A percentile compares a stretch with the other conserved stretches of the same genome.
phyloP scores from a whole-genome alignment of 2,888 invertebrate species.

The Fabriciana adippe region DNA sequence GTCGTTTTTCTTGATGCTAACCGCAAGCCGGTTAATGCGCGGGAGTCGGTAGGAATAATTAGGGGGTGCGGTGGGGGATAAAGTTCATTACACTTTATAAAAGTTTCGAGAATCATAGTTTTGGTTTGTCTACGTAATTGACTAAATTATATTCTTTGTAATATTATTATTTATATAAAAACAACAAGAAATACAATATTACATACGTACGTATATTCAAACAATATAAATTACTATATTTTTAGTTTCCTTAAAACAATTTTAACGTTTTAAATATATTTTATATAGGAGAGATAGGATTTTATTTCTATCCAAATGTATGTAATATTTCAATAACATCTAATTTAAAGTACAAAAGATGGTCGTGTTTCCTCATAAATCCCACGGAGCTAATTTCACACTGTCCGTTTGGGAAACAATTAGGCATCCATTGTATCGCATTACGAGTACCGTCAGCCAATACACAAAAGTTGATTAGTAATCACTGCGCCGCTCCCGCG shows the following conservation, averaged over 20 bases:
- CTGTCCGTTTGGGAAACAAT: constrained; percentile 57
- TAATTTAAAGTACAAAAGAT: neutral
- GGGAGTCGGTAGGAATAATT: constrained; percentile 58
- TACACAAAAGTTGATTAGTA: constrained; percentile 62
- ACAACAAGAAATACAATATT: too few relatives aligned
- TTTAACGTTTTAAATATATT: too few relatives aligned
- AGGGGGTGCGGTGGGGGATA: constrained; percentile 51
- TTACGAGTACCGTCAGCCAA: constrained; percentile 47
- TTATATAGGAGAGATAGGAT: too few relatives aligned
- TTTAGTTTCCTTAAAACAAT: too few relatives aligned
- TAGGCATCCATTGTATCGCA: constrained; percentile 55
- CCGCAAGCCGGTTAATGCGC: constrained; percentile 44
- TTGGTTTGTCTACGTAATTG: constrained; percentile 8
- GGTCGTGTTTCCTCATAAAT: constrained; percentile 6
- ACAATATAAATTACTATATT: too few relatives aligned
- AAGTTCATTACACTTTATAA: constrained; percentile 59
- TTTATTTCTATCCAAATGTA: neutral
- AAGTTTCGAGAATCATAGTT: constrained; percentile 48
- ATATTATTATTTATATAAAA: neutral
- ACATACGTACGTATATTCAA: too few relatives aligned
- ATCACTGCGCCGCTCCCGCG: constrained; percentile 48
- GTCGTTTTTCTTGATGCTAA: constrained; percentile 39
- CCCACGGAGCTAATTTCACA: constrained; percentile 49
- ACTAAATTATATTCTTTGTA: neutral
- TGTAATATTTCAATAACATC: neutral